phyloP scores from a whole-genome alignment of 2,888 invertebrate species.

The Acleris sparsana region DNA sequence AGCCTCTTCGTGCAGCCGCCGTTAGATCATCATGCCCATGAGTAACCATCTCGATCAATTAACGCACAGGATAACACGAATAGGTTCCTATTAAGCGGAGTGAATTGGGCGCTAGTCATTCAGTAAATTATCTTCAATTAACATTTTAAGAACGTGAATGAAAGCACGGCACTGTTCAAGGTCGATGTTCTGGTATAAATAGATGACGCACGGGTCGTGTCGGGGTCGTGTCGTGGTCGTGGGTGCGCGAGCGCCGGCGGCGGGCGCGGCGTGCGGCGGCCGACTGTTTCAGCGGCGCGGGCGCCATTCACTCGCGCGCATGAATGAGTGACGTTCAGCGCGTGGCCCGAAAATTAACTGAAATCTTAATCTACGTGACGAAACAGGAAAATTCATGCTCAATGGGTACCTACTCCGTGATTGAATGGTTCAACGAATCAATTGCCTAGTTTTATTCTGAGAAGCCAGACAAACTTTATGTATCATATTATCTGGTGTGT shows the following conservation, averaged over 20 bases:
- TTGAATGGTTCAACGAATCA: conserved; percentile 3
- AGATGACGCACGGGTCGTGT: conserved; percentile 69
- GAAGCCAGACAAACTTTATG: conserved; percentile 8
- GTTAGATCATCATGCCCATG: conserved; percentile 18
- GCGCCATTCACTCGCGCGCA: conserved; percentile 71
- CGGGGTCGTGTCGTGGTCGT: conserved; percentile 51
- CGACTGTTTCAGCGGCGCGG: conserved; percentile 63
- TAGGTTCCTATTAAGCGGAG: conserved; percentile 33
- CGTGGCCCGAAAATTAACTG: conserved; percentile 69
- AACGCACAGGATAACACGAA: conserved; percentile 25
- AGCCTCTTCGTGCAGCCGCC: conserved; percentile 17
- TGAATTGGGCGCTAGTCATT: conserved; percentile 55
- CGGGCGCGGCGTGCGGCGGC: conserved; percentile 69
- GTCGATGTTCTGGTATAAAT: conserved; percentile 62
- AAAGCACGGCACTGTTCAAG: conserved; percentile 62
- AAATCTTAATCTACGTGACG: conserved; percentile 50
- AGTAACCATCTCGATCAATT: conserved; percentile 28
- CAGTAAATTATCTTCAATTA: conserved; percentile 63
- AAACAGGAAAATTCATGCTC: conserved; percentile 14
- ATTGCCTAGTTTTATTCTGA: conserved; percentile 6
- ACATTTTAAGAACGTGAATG: conserved; percentile 55
- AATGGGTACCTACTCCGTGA: not conserved
- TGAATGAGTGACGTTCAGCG: conserved; percentile 72
- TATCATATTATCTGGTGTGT: conserved; percentile 16
- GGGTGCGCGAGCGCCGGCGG: conserved; percentile 50